Conservation (phyloP, 2,797 vertebrate genomes). For the Oceanodroma leucorhoa region DNA sequence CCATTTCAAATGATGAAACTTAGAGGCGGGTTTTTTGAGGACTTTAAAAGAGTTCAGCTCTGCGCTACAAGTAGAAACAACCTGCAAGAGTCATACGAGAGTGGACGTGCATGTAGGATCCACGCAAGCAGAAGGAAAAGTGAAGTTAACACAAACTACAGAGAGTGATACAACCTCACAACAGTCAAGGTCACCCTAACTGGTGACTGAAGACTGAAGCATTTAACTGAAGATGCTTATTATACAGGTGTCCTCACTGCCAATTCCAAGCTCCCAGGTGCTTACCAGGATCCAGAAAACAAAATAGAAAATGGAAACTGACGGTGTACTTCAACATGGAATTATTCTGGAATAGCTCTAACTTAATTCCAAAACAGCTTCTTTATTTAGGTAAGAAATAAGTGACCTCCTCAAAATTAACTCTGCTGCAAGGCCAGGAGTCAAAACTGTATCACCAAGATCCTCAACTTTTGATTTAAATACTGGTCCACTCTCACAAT, state of each 20-base stretch:
- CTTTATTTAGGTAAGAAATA: background rate
- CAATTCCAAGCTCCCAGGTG: background rate
- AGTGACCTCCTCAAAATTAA: background rate
- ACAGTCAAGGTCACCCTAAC: accelerated
- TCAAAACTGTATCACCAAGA: background rate
- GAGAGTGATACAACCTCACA: background rate
- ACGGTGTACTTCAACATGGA: background rate
- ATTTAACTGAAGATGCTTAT: background rate
- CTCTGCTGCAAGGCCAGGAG: background rate
- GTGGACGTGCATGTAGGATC: accelerated
- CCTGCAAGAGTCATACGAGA: background rate
- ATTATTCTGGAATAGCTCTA: background rate
- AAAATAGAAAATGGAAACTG: background rate
- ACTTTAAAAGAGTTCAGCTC: background rate
- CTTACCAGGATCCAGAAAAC: background rate
- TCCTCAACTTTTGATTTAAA: background rate
- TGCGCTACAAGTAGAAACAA: background rate
- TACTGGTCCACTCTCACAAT: background rate
- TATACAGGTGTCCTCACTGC: background rate
- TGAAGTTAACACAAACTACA: background rate
- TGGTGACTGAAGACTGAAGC: background rate
- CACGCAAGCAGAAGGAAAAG: background rate
- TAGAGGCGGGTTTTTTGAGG: accelerated
- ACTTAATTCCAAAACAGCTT: background rate
- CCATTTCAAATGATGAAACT: background rate